A percentile compares a stretch with the other conserved stretches of the same genome.
These are phyloP conservation scores for Cynopterus brachyotis DNA, from an alignment of 2,113 vertebrate genomes.

Conservation along the genomic window DNA sequence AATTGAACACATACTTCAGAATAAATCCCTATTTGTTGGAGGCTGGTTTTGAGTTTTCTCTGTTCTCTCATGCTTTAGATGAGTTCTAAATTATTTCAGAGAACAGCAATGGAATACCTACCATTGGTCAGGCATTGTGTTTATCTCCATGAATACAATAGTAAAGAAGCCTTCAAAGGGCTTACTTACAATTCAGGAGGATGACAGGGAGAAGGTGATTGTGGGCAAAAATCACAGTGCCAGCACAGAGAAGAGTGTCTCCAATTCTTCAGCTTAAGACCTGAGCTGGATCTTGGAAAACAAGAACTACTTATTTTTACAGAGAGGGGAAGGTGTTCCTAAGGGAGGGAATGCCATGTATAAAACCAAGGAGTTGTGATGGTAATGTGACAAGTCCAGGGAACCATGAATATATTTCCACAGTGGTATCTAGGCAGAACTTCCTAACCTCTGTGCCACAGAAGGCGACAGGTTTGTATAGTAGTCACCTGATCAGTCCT, in stretches of 20 bases:
- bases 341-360: background rate
- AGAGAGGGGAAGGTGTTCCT: background rate
- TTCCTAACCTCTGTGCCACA: background rate
- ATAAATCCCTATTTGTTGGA: background rate
- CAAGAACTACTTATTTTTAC: background rate
- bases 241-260: background rate
- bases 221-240: background rate
- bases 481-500: background rate
- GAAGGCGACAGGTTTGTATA: background rate
- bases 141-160: background rate
- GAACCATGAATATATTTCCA: background rate
- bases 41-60: constrained; percentile 15
- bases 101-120: background rate
- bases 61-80: constrained; percentile 12
- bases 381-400: background rate
- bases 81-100: background rate
- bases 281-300: background rate
- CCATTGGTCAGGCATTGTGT: background rate
- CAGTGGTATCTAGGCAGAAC: background rate
- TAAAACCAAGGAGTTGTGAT: background rate
- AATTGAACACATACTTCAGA: background rate
- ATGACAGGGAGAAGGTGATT: background rate
- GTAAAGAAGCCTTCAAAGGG: background rate
- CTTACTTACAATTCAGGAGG: background rate
- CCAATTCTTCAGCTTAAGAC: background rate